phyloP scores from a whole-genome alignment of 2,888 invertebrate species.

The Deilephila elpenor region DNA sequence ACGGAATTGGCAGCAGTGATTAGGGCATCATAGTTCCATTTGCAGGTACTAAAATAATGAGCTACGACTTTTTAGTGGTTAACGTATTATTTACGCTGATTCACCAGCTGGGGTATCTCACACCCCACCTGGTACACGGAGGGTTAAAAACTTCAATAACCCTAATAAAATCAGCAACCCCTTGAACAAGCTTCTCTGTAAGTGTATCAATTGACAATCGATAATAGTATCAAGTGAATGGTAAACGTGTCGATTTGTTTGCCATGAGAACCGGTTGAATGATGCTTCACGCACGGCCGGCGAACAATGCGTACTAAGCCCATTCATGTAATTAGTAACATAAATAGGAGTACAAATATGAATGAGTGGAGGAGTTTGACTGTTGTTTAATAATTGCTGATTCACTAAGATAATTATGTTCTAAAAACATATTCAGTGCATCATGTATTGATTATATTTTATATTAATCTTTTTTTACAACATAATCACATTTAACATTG shows the following conservation, averaged over 20 bases:
- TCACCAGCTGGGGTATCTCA: no score
- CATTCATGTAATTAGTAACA: background rate
- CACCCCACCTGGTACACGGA: no score
- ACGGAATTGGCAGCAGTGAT: no score
- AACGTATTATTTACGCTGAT: no score
- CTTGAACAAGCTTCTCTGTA: background rate
- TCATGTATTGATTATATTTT: no score
- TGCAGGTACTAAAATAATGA: no score
- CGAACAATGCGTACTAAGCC: constrained; percentile 2
- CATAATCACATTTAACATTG: no score
- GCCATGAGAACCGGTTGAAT: background rate
- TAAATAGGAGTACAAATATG: background rate
- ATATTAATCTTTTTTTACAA: no score
- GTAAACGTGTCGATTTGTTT: constrained; percentile 7
- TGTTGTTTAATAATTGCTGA: background rate
- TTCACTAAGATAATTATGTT: background rate
- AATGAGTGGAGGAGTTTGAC: background rate
- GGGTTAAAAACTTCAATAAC: no score
- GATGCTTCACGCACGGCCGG: background rate
- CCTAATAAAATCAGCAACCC: background rate
- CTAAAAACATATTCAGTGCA: no score
- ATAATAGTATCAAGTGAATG: background rate
- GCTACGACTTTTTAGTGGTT: no score
- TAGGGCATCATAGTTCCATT: no score
- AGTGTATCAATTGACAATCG: background rate